Evolutionary conservation across 2,888 invertebrate species (phyloP), one percentile per base, ranked within the genome.

Genomic region (Chirona hameri): DNA sequence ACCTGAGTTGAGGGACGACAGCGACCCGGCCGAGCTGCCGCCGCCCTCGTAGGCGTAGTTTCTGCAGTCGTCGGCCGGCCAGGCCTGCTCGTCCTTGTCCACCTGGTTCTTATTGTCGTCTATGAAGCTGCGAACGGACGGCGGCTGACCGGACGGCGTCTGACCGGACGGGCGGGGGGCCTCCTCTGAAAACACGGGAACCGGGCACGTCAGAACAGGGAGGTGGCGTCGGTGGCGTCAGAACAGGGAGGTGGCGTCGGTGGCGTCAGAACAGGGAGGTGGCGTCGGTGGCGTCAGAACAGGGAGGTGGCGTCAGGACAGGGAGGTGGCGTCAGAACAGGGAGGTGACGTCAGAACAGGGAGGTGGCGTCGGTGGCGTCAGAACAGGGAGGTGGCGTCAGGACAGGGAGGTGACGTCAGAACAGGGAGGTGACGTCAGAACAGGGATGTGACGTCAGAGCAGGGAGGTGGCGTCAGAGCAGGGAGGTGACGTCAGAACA

Each of bases 41-140:
- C 96, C 96, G 81, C 98, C 98, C 89, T 99, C 99, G 88, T 98
- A 98, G 83, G 97, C 98, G 89, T 98, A 99, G 89, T 98, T 96
- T 84, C 98, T 92, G 31, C 99, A 95, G 89, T 98, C 98, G 88
- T 99, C 99, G 87, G 95, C 95, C 0, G 98, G 98, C 86, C 93
- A 93, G 86, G 95, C 95, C 86, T 95, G 94, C 1, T 95, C 95
- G 88, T 99, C 98, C 85, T 95, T 92, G 89, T 98, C 97, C 85
- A 97, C 93, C 85, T 93, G 92, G 84, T 94, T 93, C 88, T 97
- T 94, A 88, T 96, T 97, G 87, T 93, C 94, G 86, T 94, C 94
- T 81, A 98, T 91, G 89, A 98, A 97, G 81, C 94, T 94, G 86
- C 95, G 95, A 86, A 69, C 69, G 14, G 65, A 60, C 39, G 76